Base-by-base conservation (phyloP, 2,888 invertebrate genomes). In the Dryobota labecula region DNA sequence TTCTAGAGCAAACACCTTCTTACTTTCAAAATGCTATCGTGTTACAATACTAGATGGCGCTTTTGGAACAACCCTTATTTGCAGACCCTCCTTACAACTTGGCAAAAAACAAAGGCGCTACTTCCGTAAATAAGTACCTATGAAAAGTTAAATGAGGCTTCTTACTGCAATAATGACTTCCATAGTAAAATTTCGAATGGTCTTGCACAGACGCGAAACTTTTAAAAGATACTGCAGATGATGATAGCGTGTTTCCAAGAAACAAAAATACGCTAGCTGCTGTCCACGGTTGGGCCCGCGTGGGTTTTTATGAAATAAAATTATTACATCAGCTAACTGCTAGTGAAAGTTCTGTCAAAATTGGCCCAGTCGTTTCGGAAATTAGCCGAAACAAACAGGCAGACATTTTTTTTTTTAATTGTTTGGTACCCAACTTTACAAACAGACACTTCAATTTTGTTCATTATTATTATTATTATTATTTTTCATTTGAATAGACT, bases 11-110 rank as follows among this genome's bases (percentile, higher is more conserved):
- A 20, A 41, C n/a, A 11, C 27, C 3, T 0, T 30, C 54, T 38
- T 47, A 0, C 5, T 5, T 36, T n/a, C 18, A 13, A 33, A 33
- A n/a, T 38, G n/a, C 5, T 56, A 24, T 47, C 5, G 20, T 4
- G 15, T 9, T 47, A 4, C 9, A n/a, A 2, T 38, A 70, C 30
- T 38, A 70, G 70, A 70, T 33, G 70, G 24, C 56, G 56, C 70
- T 70, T 11, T 41, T 30, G 5, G 6, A 9, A 41, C 7, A 41
- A 51, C 13, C 13, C 24, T 24, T 45, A 27, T 24, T 51, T 20
- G 2, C 9, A 27, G 11, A 15, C 13, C 3, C 15, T 24, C 6
- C 36, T 11, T 43, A 69, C 4, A 33, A 61, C 61, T 33, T 61
- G 8, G 20, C 18, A 36, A 62, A 7, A 43, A 33, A 7, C 1